phyloP scores from a whole-genome alignment of 1,140 invertebrate species.

The Meloidogyne hapla region DNA sequence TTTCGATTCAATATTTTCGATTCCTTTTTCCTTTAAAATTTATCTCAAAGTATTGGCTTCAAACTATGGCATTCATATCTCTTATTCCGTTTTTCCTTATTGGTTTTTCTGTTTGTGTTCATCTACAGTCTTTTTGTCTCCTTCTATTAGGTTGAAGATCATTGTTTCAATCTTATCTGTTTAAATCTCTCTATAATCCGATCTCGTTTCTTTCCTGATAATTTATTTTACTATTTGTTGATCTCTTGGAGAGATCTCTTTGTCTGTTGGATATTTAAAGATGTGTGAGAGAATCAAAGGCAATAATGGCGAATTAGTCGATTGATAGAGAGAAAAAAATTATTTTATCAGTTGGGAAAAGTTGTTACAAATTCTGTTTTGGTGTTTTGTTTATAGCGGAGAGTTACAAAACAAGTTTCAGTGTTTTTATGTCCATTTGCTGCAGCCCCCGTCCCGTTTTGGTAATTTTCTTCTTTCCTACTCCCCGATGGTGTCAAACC shows the following conservation, averaged over 20 bases:
- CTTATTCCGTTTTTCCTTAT: too few relatives aligned
- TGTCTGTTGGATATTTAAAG: neutral
- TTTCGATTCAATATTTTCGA: neutral
- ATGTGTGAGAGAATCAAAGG: neutral
- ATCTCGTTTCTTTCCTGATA: neutral
- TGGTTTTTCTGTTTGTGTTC: too few relatives aligned
- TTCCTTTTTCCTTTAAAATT: too few relatives aligned
- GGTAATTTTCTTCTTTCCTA: neutral
- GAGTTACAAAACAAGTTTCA: neutral
- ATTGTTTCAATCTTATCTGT: too few relatives aligned
- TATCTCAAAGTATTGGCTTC: too few relatives aligned
- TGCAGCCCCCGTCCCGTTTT: neutral
- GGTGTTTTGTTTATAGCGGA: neutral
- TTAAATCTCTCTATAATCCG: too few relatives aligned
- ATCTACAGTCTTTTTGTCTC: too few relatives aligned
- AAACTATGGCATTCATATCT: too few relatives aligned
- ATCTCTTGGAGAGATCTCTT: too few relatives aligned
- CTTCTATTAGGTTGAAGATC: too few relatives aligned
- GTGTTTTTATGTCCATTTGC: constrained; percentile 2
- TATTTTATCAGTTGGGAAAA: neutral
- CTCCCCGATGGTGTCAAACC: constrained; percentile 19
- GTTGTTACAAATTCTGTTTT: constrained; percentile 9
- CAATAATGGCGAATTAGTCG: constrained; percentile 4
- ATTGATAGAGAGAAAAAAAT: neutral
- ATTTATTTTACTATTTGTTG: too few relatives aligned